Evolutionary conservation across 2,888 invertebrate species (phyloP), one percentile per base, ranked within the genome.

Genomic region (Alitta virens): DNA sequence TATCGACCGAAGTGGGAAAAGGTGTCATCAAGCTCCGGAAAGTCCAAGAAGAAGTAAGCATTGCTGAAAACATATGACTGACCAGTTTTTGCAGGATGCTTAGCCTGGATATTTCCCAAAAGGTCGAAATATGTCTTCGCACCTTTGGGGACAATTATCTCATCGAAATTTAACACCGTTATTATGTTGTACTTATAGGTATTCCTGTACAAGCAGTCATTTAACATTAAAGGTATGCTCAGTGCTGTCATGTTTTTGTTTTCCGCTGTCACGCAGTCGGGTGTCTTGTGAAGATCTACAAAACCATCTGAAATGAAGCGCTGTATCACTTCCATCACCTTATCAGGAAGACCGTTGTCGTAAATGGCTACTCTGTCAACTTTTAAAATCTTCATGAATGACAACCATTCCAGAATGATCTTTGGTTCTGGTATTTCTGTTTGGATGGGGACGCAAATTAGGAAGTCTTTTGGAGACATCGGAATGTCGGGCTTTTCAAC

Each of bases 201-300:
- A 21, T 46, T 46, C n/a, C n/a, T n/a, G 46, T 46, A 46, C n/a
- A 46, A n/a, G n/a, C 46, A 46, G 21, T 46, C 46, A 46, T 46
- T 46, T 12, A 46, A 12, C 18, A 21, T 18, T 7, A 21, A 46
- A 12, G 46, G 18, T 3, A 46, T 16, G n/a, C 21, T 46, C 21
- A 46, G 21, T 18, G 18, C 3, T 46, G 21, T 46, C 21, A 21
- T 46, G 21, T 46, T 21, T 16, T 46, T n/a, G n/a, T 21, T 21
- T 46, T 46, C n/a, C 7, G n/a, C n/a, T n/a, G n/a, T 21, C 7
- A 46, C 21, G n/a, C n/a, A n/a, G 21, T 21, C 21, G 7, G 46
- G 46, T 21, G 21, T 46, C 46, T 46, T n/a, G 7, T 18, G 46
- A 7, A 46, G n/a, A n/a, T 46, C 46, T 12, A 46, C n/a, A 18